A percentile compares a stretch with the other conserved stretches of the same genome.
phyloP scores from a whole-genome alignment of 1,140 invertebrate genomes.

The Calosoma granatense region DNA sequence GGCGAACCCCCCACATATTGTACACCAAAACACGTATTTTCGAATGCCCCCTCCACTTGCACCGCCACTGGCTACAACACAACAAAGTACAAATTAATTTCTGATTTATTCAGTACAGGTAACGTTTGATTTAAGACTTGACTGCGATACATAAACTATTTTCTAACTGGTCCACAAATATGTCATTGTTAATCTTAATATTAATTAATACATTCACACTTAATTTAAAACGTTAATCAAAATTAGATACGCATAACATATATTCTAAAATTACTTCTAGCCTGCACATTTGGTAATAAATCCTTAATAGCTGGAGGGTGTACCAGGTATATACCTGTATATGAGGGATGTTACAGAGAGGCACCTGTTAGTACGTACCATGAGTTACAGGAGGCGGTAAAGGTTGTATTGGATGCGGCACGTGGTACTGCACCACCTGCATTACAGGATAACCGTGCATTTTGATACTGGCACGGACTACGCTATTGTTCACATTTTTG shows the following conservation, averaged over 20 bases:
- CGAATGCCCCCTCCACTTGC: slow-evolving; percentile 35
- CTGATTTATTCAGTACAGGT: no score
- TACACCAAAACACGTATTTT: slow-evolving; percentile 69
- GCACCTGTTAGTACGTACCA: slow-evolving; percentile 5
- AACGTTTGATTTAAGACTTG: no score
- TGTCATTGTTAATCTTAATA: no score
- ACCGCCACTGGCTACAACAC: slow-evolving; percentile 24
- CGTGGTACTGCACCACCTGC: slow-evolving; percentile 47
- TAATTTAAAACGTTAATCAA: no score
- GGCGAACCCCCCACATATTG: slow-evolving; percentile 59
- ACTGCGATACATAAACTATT: no score
- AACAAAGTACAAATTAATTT: slow-evolving; percentile 10
- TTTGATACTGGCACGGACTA: slow-evolving; percentile 12
- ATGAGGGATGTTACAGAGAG: not conserved
- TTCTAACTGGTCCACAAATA: no score
- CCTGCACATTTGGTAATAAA: no score
- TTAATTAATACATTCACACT: no score
- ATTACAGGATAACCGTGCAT: slow-evolving; percentile 49
- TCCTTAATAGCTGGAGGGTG: no score
- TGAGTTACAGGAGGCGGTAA: slow-evolving; percentile 17
- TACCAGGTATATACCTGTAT: no score
- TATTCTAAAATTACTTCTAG: no score
- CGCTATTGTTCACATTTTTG: not conserved
- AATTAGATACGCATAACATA: no score
- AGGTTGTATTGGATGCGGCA: slow-evolving; percentile 36